phyloP scores from a whole-genome alignment of 2,888 invertebrate species.

The Heliconius ethilla region DNA sequence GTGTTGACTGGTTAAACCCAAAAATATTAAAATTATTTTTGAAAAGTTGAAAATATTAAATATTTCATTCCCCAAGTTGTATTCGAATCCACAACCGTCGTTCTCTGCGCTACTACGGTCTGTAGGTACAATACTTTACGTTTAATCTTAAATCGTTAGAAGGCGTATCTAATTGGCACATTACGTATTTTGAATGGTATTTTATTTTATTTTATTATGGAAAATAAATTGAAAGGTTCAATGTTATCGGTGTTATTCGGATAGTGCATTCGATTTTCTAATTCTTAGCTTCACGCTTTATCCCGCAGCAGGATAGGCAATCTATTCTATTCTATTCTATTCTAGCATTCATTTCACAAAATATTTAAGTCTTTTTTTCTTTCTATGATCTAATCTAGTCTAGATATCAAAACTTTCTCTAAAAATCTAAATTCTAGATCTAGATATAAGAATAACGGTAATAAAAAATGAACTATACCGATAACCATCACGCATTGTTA shows the following conservation, averaged over 20 bases:
- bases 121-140: neutral
- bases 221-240: neutral
- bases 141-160: neutral
- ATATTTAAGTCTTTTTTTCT: neutral
- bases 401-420: neutral
- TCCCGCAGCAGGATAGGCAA: neutral
- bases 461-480: slow-evolving; percentile 27
- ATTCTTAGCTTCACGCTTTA: neutral
- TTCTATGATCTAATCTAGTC: neutral
- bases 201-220: neutral
- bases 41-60: no score
- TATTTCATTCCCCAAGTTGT: neutral
- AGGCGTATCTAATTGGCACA: neutral
- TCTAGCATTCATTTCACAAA: no score
- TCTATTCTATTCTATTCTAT: no score
- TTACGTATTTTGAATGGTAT: neutral
- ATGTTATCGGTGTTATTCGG: neutral
- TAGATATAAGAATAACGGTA: neutral
- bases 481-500: slow-evolving; percentile 39
- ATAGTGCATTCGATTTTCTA: neutral
- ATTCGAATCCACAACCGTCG: neutral
- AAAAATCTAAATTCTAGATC: neutral
- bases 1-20: no score
- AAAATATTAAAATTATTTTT: no score
- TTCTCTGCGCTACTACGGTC: neutral